Percentiles rank a stretch among this genome's conserved stretches.
phyloP scores from a whole-genome alignment of 1,140 invertebrate species.

The Leptinotarsa undecemlineata region DNA sequence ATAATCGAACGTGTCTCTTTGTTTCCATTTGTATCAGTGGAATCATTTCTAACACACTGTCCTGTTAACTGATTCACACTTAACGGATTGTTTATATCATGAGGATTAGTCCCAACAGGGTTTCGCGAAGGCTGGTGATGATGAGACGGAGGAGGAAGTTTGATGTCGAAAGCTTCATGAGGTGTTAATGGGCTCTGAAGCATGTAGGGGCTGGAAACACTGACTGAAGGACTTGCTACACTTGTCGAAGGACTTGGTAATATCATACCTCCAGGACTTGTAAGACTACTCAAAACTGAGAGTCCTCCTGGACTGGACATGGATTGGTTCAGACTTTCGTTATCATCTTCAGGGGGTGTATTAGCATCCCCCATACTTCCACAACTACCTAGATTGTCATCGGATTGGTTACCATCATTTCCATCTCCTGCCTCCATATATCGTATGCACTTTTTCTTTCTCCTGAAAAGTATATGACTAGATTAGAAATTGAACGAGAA shows the following conservation, averaged over 20 bases:
- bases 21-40: slow-evolving; percentile 51
- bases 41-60: slow-evolving; percentile 66
- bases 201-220: slow-evolving; percentile 63
- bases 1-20: slow-evolving; percentile 62
- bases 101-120: slow-evolving; percentile 86
- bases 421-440: slow-evolving; percentile 82
- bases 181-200: slow-evolving; percentile 61
- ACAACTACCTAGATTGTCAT: slow-evolving; percentile 77
- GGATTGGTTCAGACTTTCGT: slow-evolving; percentile 67
- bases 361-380: slow-evolving; percentile 74
- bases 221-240: slow-evolving; percentile 69
- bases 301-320: slow-evolving; percentile 77
- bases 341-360: slow-evolving; percentile 70
- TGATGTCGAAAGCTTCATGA: slow-evolving; percentile 53
- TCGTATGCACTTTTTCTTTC: slow-evolving; percentile 98
- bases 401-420: slow-evolving; percentile 73
- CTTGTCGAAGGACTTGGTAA: slow-evolving; percentile 68
- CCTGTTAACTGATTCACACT: slow-evolving; percentile 86
- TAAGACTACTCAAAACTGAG: slow-evolving; percentile 76
- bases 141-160: slow-evolving; percentile 51
- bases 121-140: slow-evolving; percentile 61
- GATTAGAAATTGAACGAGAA: neutral
- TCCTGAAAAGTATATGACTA: slow-evolving; percentile 66
- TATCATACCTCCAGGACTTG: slow-evolving; percentile 72
- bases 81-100: slow-evolving; percentile 87